Conservation (phyloP, 2,888 invertebrate species). For the Rhaphigaster nebulosa region DNA sequence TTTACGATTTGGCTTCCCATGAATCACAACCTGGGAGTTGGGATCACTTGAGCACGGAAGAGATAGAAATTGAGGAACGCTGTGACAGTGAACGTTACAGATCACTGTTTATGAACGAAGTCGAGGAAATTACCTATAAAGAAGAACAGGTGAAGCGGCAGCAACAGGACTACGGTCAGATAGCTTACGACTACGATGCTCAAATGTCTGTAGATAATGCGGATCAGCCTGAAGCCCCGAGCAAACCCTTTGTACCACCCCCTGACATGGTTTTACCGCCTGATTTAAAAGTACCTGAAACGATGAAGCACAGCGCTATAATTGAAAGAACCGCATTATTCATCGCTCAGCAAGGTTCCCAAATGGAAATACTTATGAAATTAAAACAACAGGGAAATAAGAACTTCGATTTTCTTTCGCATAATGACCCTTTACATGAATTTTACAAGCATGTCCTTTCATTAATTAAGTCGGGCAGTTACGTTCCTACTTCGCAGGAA, state of each 20-base stretch:
- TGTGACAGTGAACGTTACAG: conserved; percentile 95
- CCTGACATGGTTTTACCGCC: conserved; percentile 82
- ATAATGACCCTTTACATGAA: conserved; percentile 84
- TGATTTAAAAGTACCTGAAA: conserved; percentile 82
- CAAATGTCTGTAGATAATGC: conserved; percentile 69
- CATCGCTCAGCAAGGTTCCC: conserved; percentile 90
- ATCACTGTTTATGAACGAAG: conserved; percentile 85
- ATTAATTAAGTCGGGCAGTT: conserved; percentile 79
- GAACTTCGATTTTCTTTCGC: conserved; percentile 93
- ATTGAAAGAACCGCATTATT: conserved; percentile 95
- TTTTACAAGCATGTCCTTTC: conserved; percentile 87
- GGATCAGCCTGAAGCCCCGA: conserved; percentile 70
- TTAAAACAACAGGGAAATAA: conserved; percentile 95
- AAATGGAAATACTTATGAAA: conserved; percentile 99
- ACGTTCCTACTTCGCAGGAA: conserved; percentile 70
- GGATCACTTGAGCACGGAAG: conserved; percentile 78
- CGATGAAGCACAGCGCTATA: conserved; percentile 89
- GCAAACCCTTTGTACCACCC: conserved; percentile 83
- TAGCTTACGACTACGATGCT: conserved; percentile 82
- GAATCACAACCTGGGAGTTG: conserved; percentile 84
- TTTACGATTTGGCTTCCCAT: conserved; percentile 85
- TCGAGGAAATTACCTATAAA: conserved; percentile 61
- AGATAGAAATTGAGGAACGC: conserved; percentile 86
- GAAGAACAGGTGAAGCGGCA: conserved; percentile 94
- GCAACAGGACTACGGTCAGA: conserved; percentile 78